phyloP scores from a whole-genome alignment of 2,888 invertebrate species.

The Rugalucina vietnamica region DNA sequence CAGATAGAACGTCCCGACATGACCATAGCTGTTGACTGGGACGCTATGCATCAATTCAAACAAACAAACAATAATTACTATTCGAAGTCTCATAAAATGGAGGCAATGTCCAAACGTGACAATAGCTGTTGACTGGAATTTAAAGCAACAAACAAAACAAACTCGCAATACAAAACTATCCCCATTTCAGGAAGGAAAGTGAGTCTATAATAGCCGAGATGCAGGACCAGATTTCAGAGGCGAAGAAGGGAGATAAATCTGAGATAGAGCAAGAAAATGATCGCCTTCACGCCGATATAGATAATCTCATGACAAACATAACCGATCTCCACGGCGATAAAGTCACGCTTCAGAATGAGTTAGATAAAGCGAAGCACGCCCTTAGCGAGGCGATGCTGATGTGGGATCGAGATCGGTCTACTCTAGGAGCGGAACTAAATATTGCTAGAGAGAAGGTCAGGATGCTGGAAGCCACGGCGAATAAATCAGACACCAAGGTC shows the following conservation, averaged over 20 bases:
- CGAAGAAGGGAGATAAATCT: constrained; percentile 63
- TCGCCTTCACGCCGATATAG: constrained; percentile 69
- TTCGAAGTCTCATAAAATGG: too few relatives aligned
- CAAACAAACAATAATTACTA: too few relatives aligned
- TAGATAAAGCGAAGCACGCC: constrained; percentile 72
- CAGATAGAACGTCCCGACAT: too few relatives aligned
- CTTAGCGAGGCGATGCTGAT: constrained; percentile 72
- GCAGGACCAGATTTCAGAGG: constrained; percentile 62
- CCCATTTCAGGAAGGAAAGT: constrained; percentile 74
- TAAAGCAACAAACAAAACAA: too few relatives aligned
- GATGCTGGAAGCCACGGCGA: constrained; percentile 66
- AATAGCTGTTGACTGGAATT: too few relatives aligned
- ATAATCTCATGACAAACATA: constrained; percentile 73
- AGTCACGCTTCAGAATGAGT: constrained; percentile 67
- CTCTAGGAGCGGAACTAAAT: constrained; percentile 64
- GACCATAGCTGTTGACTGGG: too few relatives aligned
- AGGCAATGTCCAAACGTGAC: too few relatives aligned
- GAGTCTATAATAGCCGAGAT: constrained; percentile 68
- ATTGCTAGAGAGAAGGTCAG: constrained; percentile 70
- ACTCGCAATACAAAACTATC: too few relatives aligned
- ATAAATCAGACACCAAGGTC: constrained; percentile 64
- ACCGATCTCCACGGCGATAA: constrained; percentile 73
- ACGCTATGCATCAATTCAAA: too few relatives aligned
- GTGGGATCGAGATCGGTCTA: constrained; percentile 73
- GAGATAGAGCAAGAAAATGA: constrained; percentile 74